Evolutionary conservation across 2,797 vertebrate genomes (phyloP).

Genomic region (Acanthurus tractus): DNA sequence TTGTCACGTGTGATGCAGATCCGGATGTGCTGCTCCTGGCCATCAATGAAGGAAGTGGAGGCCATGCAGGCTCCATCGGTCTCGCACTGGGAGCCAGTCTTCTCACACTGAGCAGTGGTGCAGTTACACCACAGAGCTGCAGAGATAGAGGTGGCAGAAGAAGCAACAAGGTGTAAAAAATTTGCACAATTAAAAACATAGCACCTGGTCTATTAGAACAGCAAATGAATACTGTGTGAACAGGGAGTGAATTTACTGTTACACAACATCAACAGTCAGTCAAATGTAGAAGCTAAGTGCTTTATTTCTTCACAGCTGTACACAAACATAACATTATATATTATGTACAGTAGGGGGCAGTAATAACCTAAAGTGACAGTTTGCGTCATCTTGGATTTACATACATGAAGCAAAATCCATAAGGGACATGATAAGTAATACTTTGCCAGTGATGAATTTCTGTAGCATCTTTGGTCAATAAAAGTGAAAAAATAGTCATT

Average conservation of each 20-base stretch:
- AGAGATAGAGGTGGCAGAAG: neutral
- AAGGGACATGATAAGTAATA: neutral
- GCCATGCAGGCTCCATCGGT: conserved; percentile 94
- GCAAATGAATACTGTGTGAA: neutral
- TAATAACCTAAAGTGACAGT: neutral
- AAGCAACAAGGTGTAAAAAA: neutral
- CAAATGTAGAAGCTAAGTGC: neutral
- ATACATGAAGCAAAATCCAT: neutral
- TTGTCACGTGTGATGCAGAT: conserved; percentile 91
- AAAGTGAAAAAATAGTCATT: neutral
- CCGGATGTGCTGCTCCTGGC: conserved; percentile 89
- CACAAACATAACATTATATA: neutral
- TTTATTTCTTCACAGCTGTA: neutral
- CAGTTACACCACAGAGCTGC: conserved; percentile 93
- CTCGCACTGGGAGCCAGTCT: conserved; percentile 91
- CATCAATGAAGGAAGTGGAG: conserved; percentile 90
- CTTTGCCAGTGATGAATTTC: neutral
- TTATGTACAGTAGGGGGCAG: conserved; percentile 4
- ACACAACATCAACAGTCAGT: neutral
- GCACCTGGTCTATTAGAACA: neutral
- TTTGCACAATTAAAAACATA: neutral
- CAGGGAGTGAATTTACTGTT: neutral
- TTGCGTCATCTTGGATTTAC: neutral
- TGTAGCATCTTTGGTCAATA: neutral
- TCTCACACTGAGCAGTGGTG: conserved; percentile 88